These are phyloP conservation scores for Meiosimyza decipiens DNA, from an alignment of 2,888 invertebrate species.

Conservation along the genomic window DNA sequence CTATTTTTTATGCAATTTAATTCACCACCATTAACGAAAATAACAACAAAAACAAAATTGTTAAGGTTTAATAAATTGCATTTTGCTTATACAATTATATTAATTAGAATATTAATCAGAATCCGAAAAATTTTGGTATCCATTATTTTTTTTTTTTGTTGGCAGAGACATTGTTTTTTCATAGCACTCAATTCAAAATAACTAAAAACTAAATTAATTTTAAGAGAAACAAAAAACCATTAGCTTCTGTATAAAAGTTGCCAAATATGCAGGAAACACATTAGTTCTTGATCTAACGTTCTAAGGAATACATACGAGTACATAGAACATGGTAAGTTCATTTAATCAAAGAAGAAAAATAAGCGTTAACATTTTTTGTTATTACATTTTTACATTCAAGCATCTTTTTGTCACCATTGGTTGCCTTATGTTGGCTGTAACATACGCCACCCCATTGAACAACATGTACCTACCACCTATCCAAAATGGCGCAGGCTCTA, in stretches of 20 bases:
- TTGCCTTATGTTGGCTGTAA: conserved; percentile 42
- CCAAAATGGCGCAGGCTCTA: neutral
- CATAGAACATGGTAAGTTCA: conserved; percentile 39
- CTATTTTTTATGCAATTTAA: too few species aligned
- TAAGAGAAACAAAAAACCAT: neutral
- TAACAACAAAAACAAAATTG: too few species aligned
- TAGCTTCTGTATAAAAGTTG: conserved; percentile 43
- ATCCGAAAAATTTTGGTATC: too few species aligned
- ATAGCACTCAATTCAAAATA: too few species aligned
- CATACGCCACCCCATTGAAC: conserved; percentile 46
- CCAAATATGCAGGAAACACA: conserved; percentile 24
- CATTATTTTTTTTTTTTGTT: too few species aligned
- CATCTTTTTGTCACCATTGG: conserved; percentile 40
- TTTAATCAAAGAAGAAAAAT: conserved; percentile 2
- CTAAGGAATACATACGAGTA: conserved; percentile 20
- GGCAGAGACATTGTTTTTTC: too few species aligned
- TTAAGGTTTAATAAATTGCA: too few species aligned
- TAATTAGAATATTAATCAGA: too few species aligned
- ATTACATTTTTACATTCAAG: conserved; percentile 31
- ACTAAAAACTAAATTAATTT: too few species aligned
- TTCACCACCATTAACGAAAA: too few species aligned
- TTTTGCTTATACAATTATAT: too few species aligned
- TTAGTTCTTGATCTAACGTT: conserved; percentile 38
- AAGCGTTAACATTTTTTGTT: neutral
- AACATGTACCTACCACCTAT: conserved; percentile 51